These are phyloP conservation scores for Leptinotarsa rubiginosa DNA, from an alignment of 2,888 invertebrate species.

Conservation along the genomic window DNA sequence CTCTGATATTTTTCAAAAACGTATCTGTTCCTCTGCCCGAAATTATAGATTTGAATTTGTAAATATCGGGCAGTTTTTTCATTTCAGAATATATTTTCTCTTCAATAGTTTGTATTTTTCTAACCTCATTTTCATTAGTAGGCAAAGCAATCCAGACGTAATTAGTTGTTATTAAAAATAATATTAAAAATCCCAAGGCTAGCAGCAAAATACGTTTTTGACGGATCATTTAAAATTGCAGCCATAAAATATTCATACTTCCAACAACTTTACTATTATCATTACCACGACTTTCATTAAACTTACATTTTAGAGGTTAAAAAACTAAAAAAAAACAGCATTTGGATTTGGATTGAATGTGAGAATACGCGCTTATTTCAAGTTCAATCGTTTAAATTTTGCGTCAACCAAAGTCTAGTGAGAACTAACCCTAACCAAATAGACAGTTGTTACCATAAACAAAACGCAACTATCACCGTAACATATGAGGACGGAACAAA, in stretches of 20 bases:
- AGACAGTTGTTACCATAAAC: too few species aligned
- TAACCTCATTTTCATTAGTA: constrained; percentile 54
- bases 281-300: not conserved
- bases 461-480: too few species aligned
- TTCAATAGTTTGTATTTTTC: constrained; percentile 43
- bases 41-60: constrained; percentile 39
- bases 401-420: too few species aligned
- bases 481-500: too few species aligned
- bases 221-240: constrained; percentile 53
- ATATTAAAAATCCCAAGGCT: constrained; percentile 48
- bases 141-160: constrained; percentile 55
- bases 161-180: constrained; percentile 56
- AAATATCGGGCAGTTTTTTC: constrained; percentile 48
- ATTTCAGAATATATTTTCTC: constrained; percentile 52
- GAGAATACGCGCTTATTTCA: too few species aligned
- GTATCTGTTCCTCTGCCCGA: constrained; percentile 46
- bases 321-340: not conserved
- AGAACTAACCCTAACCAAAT: too few species aligned
- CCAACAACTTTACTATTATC: not conserved
- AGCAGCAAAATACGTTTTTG: constrained; percentile 54
- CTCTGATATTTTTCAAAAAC: constrained; percentile 52
- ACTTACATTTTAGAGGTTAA: not conserved
- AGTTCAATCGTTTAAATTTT: too few species aligned
- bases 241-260: not conserved
- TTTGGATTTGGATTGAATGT: not conserved